These are phyloP conservation scores for Tyrophagus putrescentiae DNA, from an alignment of 1,140 invertebrate genomes.

Conservation along the genomic window DNA sequence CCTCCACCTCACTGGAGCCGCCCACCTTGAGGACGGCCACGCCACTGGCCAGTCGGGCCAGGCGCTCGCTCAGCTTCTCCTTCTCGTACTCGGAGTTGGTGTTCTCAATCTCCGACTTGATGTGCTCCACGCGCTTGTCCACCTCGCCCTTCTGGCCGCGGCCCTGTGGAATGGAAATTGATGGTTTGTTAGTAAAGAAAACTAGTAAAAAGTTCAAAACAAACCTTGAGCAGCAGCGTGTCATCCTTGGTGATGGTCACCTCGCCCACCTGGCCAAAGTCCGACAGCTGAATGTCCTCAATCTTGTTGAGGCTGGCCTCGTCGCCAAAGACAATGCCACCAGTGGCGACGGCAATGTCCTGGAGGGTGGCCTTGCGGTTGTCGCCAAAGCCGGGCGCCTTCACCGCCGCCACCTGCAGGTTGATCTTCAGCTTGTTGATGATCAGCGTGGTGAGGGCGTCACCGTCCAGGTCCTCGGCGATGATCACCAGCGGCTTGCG, in stretches of 20 bases:
- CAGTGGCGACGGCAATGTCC: constrained; percentile 94
- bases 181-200: constrained; percentile 2
- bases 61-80: constrained; percentile 90
- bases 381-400: constrained; percentile 98
- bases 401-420: constrained; percentile 91
- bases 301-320: constrained; percentile 83
- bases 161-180: constrained; percentile 40
- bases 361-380: constrained; percentile 91
- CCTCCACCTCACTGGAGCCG: constrained; percentile 93
- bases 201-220: constrained; percentile 14
- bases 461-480: constrained; percentile 97
- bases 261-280: constrained; percentile 88
- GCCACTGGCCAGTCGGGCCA: constrained; percentile 81
- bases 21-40: constrained; percentile 91
- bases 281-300: constrained; percentile 72
- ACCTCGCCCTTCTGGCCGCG: constrained; percentile 73
- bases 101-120: constrained; percentile 82
- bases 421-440: constrained; percentile 95
- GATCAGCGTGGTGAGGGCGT: constrained; percentile 91
- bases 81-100: constrained; percentile 98
- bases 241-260: constrained; percentile 97
- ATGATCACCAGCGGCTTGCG: constrained; percentile 90
- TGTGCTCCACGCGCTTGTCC: constrained; percentile 71
- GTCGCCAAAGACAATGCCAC: constrained; percentile 93
- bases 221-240: constrained; percentile 68